These are phyloP conservation scores for Coelopa pilipes DNA, from an alignment of 2,888 invertebrate species.

Conservation along the genomic window DNA sequence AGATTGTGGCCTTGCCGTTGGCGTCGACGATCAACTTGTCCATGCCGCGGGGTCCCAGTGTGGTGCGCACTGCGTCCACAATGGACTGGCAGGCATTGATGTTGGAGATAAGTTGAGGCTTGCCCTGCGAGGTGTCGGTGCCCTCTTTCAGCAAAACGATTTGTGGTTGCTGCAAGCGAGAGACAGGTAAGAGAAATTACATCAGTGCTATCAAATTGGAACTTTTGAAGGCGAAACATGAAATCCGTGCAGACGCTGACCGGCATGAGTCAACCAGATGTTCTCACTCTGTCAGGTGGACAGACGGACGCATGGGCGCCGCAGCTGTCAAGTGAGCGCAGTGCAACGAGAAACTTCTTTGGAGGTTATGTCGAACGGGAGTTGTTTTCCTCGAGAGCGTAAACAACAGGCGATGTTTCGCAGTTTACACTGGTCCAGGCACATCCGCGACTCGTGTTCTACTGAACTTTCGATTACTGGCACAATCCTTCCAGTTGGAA, in stretches of 20 bases:
- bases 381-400: neutral
- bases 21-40: constrained; percentile 96
- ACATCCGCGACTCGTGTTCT: no score
- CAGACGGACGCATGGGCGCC: constrained; percentile 4
- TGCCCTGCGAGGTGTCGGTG: constrained; percentile 95
- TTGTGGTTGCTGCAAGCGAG: constrained; percentile 85
- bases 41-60: constrained; percentile 98
- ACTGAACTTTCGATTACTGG: no score
- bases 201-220: neutral
- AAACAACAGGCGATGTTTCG: neutral
- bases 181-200: neutral
- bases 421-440: no score
- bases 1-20: constrained; percentile 93
- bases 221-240: neutral
- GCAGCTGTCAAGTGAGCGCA: neutral
- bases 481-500: no score
- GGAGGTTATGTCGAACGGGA: constrained; percentile 47
- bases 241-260: neutral
- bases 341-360: constrained; percentile 44
- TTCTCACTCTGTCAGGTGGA: neutral
- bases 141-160: constrained; percentile 97
- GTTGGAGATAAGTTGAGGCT: constrained; percentile 94
- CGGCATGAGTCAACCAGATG: neutral
- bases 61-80: constrained; percentile 95
- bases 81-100: constrained; percentile 97